Base-by-base conservation (phyloP, 2,888 invertebrate species). In the Stenodera caucasica region DNA sequence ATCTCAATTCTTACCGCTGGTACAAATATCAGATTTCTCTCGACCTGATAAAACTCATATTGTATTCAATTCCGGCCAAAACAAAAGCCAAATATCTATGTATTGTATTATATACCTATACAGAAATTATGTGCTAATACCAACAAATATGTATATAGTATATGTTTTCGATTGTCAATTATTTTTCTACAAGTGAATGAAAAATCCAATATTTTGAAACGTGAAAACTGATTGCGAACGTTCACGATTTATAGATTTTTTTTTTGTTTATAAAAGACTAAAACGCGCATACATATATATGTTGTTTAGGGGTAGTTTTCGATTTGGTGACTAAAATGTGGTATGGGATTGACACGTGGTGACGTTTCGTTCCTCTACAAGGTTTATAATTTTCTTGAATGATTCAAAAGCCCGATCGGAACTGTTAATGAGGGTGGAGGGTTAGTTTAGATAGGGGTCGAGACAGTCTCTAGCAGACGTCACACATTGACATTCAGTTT, bases 201-300 rank as follows among this genome's bases (percentile, higher is more conserved):
- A 52, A 57, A 63, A 60, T 54, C 55, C 50, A 60, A 63, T 60
- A 60, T 63, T 33, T 40, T 4, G 50, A 51, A 55, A 52, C 26
- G 60, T 11, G 49, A 55, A 50, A 45, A 51, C 50, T 30, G 54
- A n/a, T n/a, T n/a, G 55, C 18, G 53, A 32, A 45, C 49, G 57
- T 55, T 30, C 59, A 53, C 60, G 60, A 57, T 63, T 63, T 60
- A 63, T 63, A 49, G 60, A 63, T 63, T 63, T 63, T 63, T 63
- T 60, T 60, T 57, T 60, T n/a, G 63, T 63, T 60, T 63, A 60
- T 55, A 23, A 32, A 29, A 8, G 33, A 15, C 52, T 21, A 52
- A 52, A 7, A 6, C 29, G 6, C 9, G n/a, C n/a, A n/a, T n/a
- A n/a, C n/a, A n/a, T n/a, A n/a, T n/a, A n/a, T n/a, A n/a, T n/a